Percentiles rank a stretch among this genome's conserved stretches.
phyloP scores from a whole-genome alignment of 2,888 invertebrate genomes.

The Sphinx pinastri region DNA sequence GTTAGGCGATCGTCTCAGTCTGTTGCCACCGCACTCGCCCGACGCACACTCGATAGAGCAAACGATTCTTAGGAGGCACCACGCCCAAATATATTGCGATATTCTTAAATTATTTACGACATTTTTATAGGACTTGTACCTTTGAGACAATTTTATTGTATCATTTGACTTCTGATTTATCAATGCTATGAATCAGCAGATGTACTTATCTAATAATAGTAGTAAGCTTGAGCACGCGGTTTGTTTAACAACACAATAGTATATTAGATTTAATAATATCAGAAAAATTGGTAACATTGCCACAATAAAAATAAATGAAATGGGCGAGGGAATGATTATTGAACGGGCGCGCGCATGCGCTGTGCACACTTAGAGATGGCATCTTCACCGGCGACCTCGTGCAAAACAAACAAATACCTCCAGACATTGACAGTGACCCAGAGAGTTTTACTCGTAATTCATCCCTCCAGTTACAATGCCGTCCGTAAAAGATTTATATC shows the following conservation, averaged over 20 bases:
- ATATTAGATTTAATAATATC: background rate
- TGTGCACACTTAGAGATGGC: slow-evolving; percentile 44
- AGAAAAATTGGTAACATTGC: background rate
- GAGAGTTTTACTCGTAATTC: slow-evolving; percentile 42
- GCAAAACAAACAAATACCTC: slow-evolving; percentile 75
- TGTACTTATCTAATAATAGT: background rate
- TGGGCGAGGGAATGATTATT: slow-evolving; percentile 64
- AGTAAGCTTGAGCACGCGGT: background rate
- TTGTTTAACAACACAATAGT: background rate
- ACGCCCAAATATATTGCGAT: slow-evolving; percentile 3
- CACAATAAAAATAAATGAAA: slow-evolving; percentile 52
- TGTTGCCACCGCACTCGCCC: slow-evolving; percentile 30
- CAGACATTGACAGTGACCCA: slow-evolving; percentile 70
- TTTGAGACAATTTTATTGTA: background rate
- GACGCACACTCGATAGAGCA: slow-evolving; percentile 32
- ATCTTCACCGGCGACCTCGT: slow-evolving; percentile 57
- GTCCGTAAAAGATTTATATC: slow-evolving; percentile 31
- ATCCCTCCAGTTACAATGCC: slow-evolving; percentile 40
- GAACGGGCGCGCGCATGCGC: slow-evolving; percentile 78
- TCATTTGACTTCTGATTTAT: background rate
- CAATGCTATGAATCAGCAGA: background rate
- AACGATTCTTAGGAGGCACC: slow-evolving; percentile 28
- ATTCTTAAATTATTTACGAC: slow-evolving; percentile 11
- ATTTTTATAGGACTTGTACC: background rate
- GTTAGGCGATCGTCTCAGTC: slow-evolving; percentile 36